A percentile compares a stretch with the other conserved stretches of the same genome.
These are phyloP conservation scores for Stegodyphus dumicola DNA, from an alignment of 1,140 invertebrate species.

Conservation along the genomic window DNA sequence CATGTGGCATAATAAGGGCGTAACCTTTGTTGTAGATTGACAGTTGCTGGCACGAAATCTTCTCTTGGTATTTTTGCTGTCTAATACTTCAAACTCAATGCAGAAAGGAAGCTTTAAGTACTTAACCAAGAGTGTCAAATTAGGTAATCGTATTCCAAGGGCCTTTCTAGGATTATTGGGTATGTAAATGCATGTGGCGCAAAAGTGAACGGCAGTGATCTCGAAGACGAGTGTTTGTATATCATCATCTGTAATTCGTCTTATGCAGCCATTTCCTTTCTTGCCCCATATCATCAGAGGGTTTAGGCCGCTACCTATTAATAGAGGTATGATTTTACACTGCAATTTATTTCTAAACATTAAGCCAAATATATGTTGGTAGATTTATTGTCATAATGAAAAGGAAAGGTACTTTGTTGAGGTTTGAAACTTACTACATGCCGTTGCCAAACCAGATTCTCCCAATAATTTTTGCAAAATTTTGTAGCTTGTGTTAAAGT, in stretches of 20 bases:
- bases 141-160: slow-evolving; percentile 34
- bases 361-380: background rate
- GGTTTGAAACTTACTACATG: too few species aligned
- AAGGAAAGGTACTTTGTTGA: too few species aligned
- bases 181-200: slow-evolving; percentile 19
- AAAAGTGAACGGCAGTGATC: slow-evolving; percentile 19
- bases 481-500: too few species aligned
- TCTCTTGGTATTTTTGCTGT: background rate
- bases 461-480: too few species aligned
- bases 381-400: too few species aligned
- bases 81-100: slow-evolving; percentile 37
- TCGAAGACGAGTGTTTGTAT: slow-evolving; percentile 18
- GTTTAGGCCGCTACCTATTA: slow-evolving; percentile 24
- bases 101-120: slow-evolving; percentile 39
- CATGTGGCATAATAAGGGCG: slow-evolving; percentile 35
- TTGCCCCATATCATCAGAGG: slow-evolving; percentile 16
- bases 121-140: slow-evolving; percentile 28
- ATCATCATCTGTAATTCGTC: slow-evolving; percentile 34
- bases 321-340: slow-evolving; percentile 15
- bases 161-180: background rate
- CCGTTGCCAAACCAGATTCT: too few species aligned
- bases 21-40: background rate
- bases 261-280: slow-evolving; percentile 21
- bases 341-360: slow-evolving; percentile 53
- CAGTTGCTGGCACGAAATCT: slow-evolving; percentile 40